phyloP scores from a whole-genome alignment of 2,797 vertebrate species.

The Cercopithecus hamlyni region DNA sequence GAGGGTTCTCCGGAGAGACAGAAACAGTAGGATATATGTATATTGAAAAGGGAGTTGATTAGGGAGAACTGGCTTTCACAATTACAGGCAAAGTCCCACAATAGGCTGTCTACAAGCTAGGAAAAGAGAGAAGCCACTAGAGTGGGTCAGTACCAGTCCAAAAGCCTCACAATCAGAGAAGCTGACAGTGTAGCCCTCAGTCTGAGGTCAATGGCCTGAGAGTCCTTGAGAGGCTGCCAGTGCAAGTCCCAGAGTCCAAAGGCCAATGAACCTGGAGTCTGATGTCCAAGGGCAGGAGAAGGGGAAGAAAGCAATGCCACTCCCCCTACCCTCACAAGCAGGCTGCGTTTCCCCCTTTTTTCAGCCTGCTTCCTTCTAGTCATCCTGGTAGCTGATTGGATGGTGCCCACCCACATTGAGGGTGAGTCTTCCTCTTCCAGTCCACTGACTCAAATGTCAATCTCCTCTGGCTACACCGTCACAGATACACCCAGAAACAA shows the following conservation, averaged over 20 bases:
- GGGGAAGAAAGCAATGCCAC: not conserved
- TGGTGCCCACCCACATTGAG: not conserved
- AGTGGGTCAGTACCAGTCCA: not conserved
- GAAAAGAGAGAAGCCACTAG: not conserved
- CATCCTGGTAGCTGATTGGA: not conserved
- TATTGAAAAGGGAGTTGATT: not conserved
- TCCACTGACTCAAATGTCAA: not conserved
- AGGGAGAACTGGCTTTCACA: not conserved
- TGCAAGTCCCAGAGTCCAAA: not conserved
- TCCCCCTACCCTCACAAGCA: not conserved
- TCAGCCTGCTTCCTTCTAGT: not conserved
- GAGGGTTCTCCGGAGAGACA: not conserved
- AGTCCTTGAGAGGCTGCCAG: not conserved
- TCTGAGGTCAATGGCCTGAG: not conserved
- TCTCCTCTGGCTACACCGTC: not conserved
- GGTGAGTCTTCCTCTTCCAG: not conserved
- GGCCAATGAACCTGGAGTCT: not conserved
- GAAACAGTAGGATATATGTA: not conserved
- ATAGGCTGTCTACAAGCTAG: not conserved
- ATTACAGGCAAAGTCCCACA: not conserved
- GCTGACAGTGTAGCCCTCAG: not conserved
- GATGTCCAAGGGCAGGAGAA: not conserved
- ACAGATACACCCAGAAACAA: not conserved
- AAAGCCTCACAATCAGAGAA: not conserved
- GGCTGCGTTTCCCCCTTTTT: not conserved